Evolutionary conservation across 92 coral and sea anemone genomes (phyloP), one percentile per base, ranked within the genome.

Genomic region (Umimayanthus chanpuru): DNA sequence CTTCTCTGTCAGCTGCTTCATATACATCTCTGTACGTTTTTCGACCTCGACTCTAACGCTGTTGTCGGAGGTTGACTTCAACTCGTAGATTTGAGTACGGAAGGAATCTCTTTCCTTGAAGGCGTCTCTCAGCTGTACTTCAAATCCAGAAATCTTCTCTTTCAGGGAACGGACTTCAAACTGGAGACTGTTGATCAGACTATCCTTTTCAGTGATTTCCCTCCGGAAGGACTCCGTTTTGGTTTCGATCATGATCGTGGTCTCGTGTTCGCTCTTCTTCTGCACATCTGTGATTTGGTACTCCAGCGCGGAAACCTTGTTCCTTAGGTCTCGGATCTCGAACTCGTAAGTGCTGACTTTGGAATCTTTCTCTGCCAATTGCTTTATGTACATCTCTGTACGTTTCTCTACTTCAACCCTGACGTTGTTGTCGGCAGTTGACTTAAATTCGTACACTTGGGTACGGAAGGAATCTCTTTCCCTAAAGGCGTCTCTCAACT

Each of bases 51-150:
- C 30, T 23, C 85, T 76, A 79, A 89, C 74, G 7, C 68, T 88
- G 23, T 74, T 81, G 61, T 90, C 87, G 38, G 61, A 55, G 32
- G 82, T 86, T 26, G 87, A 85, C 28, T 43, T 79, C 14, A 80
- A 9, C 55, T 82, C 85, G 67, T 81, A 87, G 15, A 90, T 79
- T 49, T 90, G 89, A 20, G 55, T 79, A 66, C 88, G 90, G 43
- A 90, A 81, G 77, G 92, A 80, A 86, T 90, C 89, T 58, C 87
- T 73, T 67, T 90, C 92, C 40, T 75, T 86, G 76, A 85, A 80
- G 28, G 88, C 90, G 6, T 81, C 90, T 56, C 82, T 80, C 32
- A 79, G 79, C 44, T 90, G 88, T 38, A 86, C 87, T 73, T 90
- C 84, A 41, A 90, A 43, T 49, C 86, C 86, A 41, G 76, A 68